phyloP scores from a whole-genome alignment of 2,888 invertebrate species.

The Dynastes maya region DNA sequence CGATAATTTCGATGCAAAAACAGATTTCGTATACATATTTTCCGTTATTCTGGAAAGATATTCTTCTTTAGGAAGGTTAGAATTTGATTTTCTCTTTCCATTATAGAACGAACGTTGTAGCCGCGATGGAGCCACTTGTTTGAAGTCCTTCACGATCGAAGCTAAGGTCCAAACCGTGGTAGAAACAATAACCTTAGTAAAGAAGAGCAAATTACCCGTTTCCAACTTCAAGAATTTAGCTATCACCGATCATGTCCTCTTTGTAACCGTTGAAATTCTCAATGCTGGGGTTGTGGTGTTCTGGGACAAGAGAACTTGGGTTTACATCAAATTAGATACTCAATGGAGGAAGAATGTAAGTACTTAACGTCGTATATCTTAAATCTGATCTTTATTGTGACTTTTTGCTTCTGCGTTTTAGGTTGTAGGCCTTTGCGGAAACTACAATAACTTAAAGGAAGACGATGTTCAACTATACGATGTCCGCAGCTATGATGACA shows the following conservation, averaged over 20 bases:
- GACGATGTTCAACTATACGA: neutral
- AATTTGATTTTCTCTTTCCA: neutral
- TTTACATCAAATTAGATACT: neutral
- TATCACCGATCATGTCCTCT: neutral
- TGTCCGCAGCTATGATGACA: neutral
- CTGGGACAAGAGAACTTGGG: conserved; percentile 27
- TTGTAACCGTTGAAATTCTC: neutral
- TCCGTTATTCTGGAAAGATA: too few species aligned
- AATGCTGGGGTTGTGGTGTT: conserved; percentile 2
- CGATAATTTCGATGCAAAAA: neutral
- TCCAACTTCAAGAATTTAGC: neutral
- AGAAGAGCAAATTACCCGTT: conserved; percentile 2
- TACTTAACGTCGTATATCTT: neutral
- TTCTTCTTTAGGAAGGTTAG: neutral
- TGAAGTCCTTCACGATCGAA: conserved; percentile 10
- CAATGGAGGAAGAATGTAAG: conserved; percentile 4
- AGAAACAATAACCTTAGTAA: conserved; percentile 1
- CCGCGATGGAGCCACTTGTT: conserved; percentile 15
- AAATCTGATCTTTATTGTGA: too few species aligned
- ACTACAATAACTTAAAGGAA: neutral
- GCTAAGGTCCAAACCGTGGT: neutral
- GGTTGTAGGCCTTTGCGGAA: conserved; percentile 12
- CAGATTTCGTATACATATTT: neutral
- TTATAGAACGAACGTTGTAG: conserved; percentile 29
- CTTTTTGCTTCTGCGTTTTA: neutral